Base-by-base conservation (phyloP, 2,797 vertebrate genomes). In the Masticophis lateralis region DNA sequence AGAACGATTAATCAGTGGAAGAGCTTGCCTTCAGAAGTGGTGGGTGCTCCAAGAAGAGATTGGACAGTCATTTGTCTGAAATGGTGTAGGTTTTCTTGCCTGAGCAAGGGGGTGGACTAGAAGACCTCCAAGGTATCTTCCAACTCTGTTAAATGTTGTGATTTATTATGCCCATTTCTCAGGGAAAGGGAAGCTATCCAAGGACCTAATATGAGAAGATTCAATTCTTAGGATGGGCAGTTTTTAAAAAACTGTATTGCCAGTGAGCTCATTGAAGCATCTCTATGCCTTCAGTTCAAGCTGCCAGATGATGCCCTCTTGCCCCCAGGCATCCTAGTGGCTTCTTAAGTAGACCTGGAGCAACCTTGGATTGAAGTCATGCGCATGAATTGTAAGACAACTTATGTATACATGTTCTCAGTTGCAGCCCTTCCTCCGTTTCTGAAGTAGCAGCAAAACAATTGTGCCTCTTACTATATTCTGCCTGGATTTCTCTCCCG, bases 381-480 rank as follows among this genome's bases (percentile, higher is more conserved):
- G 92, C 60, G 88, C 79, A 92, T 63, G 92, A 74, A 87, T 92
- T 91, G 51, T 94, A 3, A 74, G 69, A 91, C 92, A 55, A 8
- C 94, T 2, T 4, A 0, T 0, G 56, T 89, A 47, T 1, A 0
- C 20, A 59, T 27, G 27, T 89, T 0, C 4, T 89, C 89, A 79
- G 20, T 90, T 90, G 86, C 27, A 28, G 4, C 86, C 8, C 4
- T 0, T 83, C 87, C 79, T 63, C 91, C 25, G 93, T 14, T 93
- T 25, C 74, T 60, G 20, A 92, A 83, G 55, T 16, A 74, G 66
- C 28, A 86, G 57, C 63, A 90, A 28, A 63, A 56, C 56, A 20
- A 22, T 87, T 14, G 47, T 9, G 32, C 56, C 25, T 47, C 53
- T 88, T 74, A 57, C 9, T 2, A 61, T 57, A 3, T 56, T 88